Base-by-base conservation (phyloP, 2,113 vertebrate genomes). In the Cacatua alba region DNA sequence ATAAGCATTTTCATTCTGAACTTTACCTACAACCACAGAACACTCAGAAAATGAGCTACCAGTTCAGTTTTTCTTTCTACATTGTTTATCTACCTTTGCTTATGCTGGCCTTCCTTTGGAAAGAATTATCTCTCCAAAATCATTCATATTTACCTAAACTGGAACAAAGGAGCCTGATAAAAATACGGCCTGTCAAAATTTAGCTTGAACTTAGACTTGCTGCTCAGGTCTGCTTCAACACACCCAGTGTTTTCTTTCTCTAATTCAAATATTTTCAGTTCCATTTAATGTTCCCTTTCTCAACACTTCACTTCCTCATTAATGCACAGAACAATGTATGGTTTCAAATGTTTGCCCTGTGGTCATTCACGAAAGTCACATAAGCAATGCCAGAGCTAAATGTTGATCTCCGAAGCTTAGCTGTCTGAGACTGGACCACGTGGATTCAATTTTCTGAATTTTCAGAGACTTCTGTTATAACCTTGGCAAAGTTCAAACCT, bases 301-400 rank as follows among this genome's bases (percentile, higher is more conserved):
- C 53, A 82, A 87, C 44, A 65, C 33, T 78, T 95, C 63, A 57
- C 67, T 94, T 92, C 88, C 84, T 91, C 87, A 82, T 85, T 72
- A 92, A 84, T 57, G 62, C 28, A 33, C 65, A 87, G 46, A 88
- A 84, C 74, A 89, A 87, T 67, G 35, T 71, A 55, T 57, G 62
- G 81, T 79, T 96, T 94, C 62, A 78, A 82, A 57, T 79, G 46
- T 75, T 88, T 94, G 65, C 64, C 85, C 72, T 81, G 44, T 69
- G 83, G 83, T 72, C 74, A 87, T 37, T 77, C 65, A 72, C 69
- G 76, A 86, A 92, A 76, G 49, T 93, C 74, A 75, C 55, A 78
- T 6, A 17, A 77, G 51, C 68, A 65, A 63, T 9, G 41, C 39
- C 88, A 92, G 77, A 86, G 49, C 77, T 62, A 57, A 59, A 62